Conservation (phyloP, 2,888 invertebrate genomes). For the Dryococelus australis region DNA sequence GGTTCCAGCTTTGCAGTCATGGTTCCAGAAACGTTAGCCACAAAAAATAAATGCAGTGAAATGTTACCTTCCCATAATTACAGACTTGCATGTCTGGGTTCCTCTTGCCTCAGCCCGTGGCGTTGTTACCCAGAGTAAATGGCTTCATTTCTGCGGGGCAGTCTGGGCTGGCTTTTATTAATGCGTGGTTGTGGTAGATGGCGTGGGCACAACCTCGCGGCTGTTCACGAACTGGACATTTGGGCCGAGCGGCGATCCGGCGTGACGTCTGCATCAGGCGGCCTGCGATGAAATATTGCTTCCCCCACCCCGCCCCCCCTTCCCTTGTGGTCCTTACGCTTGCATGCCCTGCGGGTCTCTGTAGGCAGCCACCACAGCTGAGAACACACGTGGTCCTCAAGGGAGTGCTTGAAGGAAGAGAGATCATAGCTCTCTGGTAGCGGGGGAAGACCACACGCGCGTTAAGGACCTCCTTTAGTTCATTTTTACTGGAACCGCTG, state of each 20-base stretch:
- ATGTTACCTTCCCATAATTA: too few species aligned
- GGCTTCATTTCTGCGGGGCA: not conserved
- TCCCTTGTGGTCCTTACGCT: too few species aligned
- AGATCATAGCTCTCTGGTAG: too few species aligned
- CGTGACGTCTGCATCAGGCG: slow-evolving; percentile 1
- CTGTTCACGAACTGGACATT: not conserved
- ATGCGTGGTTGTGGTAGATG: not conserved
- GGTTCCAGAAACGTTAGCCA: too few species aligned
- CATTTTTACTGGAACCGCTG: too few species aligned
- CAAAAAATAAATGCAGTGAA: too few species aligned
- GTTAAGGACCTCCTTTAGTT: too few species aligned
- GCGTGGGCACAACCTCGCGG: not conserved
- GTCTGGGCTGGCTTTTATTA: not conserved
- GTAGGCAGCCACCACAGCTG: not conserved
- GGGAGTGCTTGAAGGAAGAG: too few species aligned
- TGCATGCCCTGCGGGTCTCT: not conserved
- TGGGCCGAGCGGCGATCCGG: not conserved
- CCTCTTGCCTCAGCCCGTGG: too few species aligned
- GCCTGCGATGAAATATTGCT: not conserved
- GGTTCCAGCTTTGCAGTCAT: too few species aligned
- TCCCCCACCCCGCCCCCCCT: not conserved
- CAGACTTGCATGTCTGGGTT: too few species aligned
- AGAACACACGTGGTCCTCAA: not conserved
- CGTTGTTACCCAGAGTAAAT: not conserved
- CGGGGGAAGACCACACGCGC: not conserved